Base-by-base conservation (phyloP, 2,888 invertebrate genomes). In the Drosophila mulleri region DNA sequence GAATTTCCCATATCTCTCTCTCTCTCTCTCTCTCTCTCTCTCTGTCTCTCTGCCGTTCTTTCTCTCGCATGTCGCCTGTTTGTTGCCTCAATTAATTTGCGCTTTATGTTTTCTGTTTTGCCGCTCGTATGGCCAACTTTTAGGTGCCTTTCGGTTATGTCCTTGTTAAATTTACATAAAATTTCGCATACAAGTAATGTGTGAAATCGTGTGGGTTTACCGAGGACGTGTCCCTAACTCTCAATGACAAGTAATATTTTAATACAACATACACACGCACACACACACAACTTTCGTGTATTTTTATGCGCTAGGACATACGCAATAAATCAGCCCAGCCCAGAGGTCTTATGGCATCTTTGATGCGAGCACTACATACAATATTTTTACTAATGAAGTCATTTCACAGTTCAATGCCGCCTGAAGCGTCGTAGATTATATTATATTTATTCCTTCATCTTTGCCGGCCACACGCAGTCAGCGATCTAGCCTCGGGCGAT, bases 351-450 rank as follows among this genome's bases (percentile, higher is more conserved):
- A 11, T 39, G 32, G 39, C 53, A 47, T 68, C 69, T 63, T 48
- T 29, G 32, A 59, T 39, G 47, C 50, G 53, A 50, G 50, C 76
- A 63, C 61, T 64, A 71, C 66, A 75, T 57, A 77, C 77, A 88
- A 89, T 89, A 89, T 88, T 85, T 89, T 75, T 81, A 75, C 90
- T 89, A 86, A 89, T 86, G 86, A 86, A 86, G 90, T 89, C 90
- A 89, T 86, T 86, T 86, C 88, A 79, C 88, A 89, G 88, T 83
- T 89, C 86, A 77, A 89, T 88, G 88, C 74, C 66, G 72, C 59
- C 29, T 44, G 59, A 60, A 69, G 58, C 54, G 48, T 35, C 54
- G 29, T 35, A 68, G 62, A 67, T 66, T 68, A 65, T 80, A 72
- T 80, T 67, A 65, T 80, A 72, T 80, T 67, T 83, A 73, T 88